phyloP scores from a whole-genome alignment of 2,888 invertebrate genomes.

The Busseola fusca region DNA sequence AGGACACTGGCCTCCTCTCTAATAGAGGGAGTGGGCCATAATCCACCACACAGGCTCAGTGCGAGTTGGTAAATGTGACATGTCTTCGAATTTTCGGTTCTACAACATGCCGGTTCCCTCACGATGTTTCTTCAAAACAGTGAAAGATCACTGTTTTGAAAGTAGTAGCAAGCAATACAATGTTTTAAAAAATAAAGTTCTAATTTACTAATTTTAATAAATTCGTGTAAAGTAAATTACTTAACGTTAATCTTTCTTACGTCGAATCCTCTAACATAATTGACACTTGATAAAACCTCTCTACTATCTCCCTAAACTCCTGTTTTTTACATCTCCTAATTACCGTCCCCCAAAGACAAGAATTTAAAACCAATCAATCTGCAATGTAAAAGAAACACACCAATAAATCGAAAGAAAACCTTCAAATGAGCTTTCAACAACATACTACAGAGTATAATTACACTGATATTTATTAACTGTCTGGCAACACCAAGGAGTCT shows the following conservation, averaged over 20 bases:
- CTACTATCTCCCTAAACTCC: not conserved
- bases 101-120: not conserved
- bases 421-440: slow-evolving; percentile 86
- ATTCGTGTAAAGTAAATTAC: too few species aligned
- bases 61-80: not conserved
- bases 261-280: not conserved
- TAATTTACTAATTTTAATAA: too few species aligned
- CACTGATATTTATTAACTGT: slow-evolving; percentile 83
- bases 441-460: slow-evolving; percentile 84
- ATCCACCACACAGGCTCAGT: not conserved
- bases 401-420: slow-evolving; percentile 76
- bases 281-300: slow-evolving; percentile 12
- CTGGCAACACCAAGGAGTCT: slow-evolving; percentile 65
- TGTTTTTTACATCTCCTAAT: slow-evolving; percentile 44
- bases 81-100: too few species aligned
- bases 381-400: slow-evolving; percentile 63
- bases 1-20: not conserved
- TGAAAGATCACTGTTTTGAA: too few species aligned
- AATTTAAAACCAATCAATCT: slow-evolving; percentile 63
- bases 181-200: not conserved
- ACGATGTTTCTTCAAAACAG: too few species aligned
- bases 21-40: not conserved
- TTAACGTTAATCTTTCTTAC: not conserved
- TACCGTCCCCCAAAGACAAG: slow-evolving; percentile 50
- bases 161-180: not conserved